Conservation (phyloP, 2,888 invertebrate genomes). For the Platycnemis pennipes region DNA sequence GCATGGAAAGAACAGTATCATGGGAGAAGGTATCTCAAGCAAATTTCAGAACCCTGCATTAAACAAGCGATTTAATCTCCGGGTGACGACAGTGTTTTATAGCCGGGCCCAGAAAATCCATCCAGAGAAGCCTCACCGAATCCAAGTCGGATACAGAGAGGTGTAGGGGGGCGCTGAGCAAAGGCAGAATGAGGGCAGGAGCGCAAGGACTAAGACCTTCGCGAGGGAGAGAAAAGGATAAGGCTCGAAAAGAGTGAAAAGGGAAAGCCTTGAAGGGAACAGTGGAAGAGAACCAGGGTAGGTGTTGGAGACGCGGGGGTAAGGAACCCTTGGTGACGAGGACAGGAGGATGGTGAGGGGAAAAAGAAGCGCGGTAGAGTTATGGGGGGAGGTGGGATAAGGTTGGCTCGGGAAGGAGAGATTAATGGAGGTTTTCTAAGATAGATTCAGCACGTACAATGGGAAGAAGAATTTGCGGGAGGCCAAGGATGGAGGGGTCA, state of each 20-base stretch:
- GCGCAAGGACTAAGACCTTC: background rate
- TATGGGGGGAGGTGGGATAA: conserved; percentile 6
- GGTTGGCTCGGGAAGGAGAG: background rate
- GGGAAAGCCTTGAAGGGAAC: background rate
- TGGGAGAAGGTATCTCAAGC: too few species aligned
- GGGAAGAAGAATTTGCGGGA: background rate
- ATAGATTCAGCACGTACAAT: conserved; percentile 30
- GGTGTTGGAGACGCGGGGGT: background rate
- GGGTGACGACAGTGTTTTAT: too few species aligned
- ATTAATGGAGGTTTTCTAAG: conserved; percentile 27
- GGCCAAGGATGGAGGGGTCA: background rate
- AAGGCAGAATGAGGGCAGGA: too few species aligned
- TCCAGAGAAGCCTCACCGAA: too few species aligned
- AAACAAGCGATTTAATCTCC: too few species aligned
- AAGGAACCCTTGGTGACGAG: background rate
- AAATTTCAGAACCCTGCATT: too few species aligned
- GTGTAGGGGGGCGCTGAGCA: too few species aligned
- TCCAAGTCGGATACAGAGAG: too few species aligned
- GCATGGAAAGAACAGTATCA: too few species aligned
- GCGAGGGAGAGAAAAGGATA: background rate
- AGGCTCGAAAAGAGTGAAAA: background rate
- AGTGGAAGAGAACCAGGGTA: background rate
- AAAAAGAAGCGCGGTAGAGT: background rate
- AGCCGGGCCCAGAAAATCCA: too few species aligned
- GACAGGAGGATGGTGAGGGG: background rate